A percentile compares a stretch with the other conserved stretches of the same genome.
These are phyloP conservation scores for Rhinopomastus cyanomelas DNA, from an alignment of 2,113 vertebrate species.

Conservation along the genomic window DNA sequence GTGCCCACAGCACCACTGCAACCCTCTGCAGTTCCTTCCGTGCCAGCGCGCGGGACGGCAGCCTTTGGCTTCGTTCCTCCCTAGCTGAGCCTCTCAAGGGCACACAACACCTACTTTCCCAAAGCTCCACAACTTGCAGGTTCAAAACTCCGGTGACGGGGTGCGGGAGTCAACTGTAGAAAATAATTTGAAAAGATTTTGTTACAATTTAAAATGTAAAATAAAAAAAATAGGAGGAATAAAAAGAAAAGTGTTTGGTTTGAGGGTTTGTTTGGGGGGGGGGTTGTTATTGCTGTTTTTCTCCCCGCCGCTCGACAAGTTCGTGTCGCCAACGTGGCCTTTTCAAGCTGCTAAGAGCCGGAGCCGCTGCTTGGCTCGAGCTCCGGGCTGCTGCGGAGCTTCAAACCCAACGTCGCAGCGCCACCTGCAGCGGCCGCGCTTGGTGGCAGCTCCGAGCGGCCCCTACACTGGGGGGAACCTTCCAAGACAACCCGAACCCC, in stretches of 20 bases:
- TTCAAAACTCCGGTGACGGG: not conserved
- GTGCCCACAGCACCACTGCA: rapidly evolving
- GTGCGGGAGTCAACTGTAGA: not conserved
- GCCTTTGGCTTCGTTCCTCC: not conserved
- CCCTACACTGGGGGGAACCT: not conserved
- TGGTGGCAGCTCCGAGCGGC: slow-evolving; percentile 30
- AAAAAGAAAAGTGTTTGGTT: too few species aligned
- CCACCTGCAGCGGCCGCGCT: slow-evolving; percentile 77
- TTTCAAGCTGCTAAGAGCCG: slow-evolving; percentile 62
- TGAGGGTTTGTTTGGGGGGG: too few species aligned
- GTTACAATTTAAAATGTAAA: too few species aligned
- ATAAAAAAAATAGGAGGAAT: not conserved
- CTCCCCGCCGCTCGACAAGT: slow-evolving; percentile 58
- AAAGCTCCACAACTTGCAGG: rapidly evolving
- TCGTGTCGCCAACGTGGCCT: slow-evolving; percentile 47
- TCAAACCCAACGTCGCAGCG: slow-evolving; percentile 79
- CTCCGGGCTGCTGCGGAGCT: not conserved
- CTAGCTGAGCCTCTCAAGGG: not conserved
- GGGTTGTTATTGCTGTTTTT: not conserved
- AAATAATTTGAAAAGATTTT: not conserved
- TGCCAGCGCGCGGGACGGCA: rapidly evolving
- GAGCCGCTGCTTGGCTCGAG: not conserved
- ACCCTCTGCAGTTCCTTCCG: not conserved
- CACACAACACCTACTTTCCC: slow-evolving; percentile 15
- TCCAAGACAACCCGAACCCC: rapidly evolving